These are phyloP conservation scores for Herminia tarsipennalis DNA, from an alignment of 2,888 invertebrate species.

Conservation along the genomic window DNA sequence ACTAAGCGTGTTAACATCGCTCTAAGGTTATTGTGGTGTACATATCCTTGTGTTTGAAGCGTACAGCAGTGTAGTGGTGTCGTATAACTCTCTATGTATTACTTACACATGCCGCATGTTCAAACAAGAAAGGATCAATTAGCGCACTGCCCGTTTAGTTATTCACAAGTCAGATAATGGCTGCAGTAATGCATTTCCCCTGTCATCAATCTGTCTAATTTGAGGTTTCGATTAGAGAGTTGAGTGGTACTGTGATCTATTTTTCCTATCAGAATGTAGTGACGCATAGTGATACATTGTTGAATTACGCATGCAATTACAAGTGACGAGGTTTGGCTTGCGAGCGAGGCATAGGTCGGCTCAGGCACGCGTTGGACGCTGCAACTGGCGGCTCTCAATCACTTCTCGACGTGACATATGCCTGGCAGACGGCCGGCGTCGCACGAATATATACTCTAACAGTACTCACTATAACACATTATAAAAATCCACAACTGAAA, in stretches of 20 bases:
- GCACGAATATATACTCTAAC: constrained; percentile 54
- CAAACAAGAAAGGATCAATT: constrained; percentile 56
- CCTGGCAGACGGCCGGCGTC: constrained; percentile 31
- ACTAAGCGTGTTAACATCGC: constrained; percentile 79
- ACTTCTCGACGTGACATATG: constrained; percentile 52
- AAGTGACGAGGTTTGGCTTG: constrained; percentile 74
- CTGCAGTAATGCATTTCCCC: constrained; percentile 35
- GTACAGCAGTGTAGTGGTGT: constrained; percentile 35
- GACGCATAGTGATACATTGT: constrained; percentile 61
- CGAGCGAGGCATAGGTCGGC: constrained; percentile 69
- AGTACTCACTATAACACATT: constrained; percentile 53
- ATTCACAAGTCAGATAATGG: constrained; percentile 44
- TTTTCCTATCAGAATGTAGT: constrained; percentile 41
- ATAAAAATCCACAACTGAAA: constrained; percentile 50
- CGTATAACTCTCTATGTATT: constrained; percentile 24
- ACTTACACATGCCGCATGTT: constrained; percentile 42
- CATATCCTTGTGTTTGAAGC: constrained; percentile 59
- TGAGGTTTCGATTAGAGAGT: constrained; percentile 43
- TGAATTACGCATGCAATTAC: constrained; percentile 75
- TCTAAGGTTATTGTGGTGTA: constrained; percentile 73
- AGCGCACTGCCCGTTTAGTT: constrained; percentile 40
- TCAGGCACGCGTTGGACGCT: constrained; percentile 51
- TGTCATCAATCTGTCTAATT: constrained; percentile 53
- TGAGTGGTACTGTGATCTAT: constrained; percentile 37
- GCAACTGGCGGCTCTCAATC: constrained; percentile 77